Base-by-base conservation (phyloP, 2,888 invertebrate genomes). In the Hipparchia sbordonii region DNA sequence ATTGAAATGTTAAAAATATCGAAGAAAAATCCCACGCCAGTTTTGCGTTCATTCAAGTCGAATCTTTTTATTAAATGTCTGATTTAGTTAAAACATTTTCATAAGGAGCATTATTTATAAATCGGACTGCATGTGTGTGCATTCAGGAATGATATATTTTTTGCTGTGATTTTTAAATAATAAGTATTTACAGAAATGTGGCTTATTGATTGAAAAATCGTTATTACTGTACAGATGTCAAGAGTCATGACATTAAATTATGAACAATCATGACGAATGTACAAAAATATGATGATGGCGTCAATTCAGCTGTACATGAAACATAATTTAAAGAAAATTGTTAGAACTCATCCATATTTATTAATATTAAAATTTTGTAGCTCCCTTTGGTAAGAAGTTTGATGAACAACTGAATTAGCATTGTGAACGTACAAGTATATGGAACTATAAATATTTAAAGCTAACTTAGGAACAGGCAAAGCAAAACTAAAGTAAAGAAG, bases 401-500 rank as follows among this genome's bases (percentile, higher is more conserved):
- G 33, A 39, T 39, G 12, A 6, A 57, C 39, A 60, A 9, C 39
- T 10, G 2, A 39, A 60, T 60, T 60, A 60, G 59, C 59, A 60
- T 12, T 23, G 23, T 13, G 8, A 48, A 48, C 48, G 8, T 48
- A 48, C 6, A 7, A 48, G 48, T 2, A 52, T 2, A 61, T 7
- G 23, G 39, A 70, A 23, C 56, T 56, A 67, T 45, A 23, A n/a
- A 54, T 23, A 51, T 73, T 82, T 83, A 85, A 81, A 69, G 82
- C 83, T 82, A 84, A 72, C 78, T 73, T 80, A 75, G 73, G 78
- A 79, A 70, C 73, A 82, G 82, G 83, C 84, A 79, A 89, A 88
- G 87, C 87, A 82, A 4, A 52, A 78, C 84, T 85, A 87, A 82
- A 73, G 71, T 78, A 82, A 82, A 79, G 77, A 79, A 84, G 83